Conservation (phyloP, 2,888 invertebrate species). For the Luperina nickerlii region DNA sequence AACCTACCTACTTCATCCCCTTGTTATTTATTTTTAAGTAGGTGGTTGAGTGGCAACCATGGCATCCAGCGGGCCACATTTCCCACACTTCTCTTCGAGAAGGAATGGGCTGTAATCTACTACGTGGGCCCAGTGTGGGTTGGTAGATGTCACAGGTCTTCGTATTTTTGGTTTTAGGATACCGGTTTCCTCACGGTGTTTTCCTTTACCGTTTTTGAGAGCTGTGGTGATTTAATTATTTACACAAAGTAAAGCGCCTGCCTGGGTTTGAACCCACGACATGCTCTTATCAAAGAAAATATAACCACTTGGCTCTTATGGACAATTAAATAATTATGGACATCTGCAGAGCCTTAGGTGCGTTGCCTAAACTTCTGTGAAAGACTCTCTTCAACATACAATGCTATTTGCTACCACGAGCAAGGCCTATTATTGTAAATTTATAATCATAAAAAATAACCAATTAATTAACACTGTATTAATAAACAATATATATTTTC, state of each 20-base stretch:
- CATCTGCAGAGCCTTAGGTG: too few relatives aligned
- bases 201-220: background rate
- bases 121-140: background rate
- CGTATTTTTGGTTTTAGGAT: background rate
- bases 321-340: background rate
- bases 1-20: background rate
- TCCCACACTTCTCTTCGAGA: background rate
- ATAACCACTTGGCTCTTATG: background rate
- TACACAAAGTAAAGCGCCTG: background rate
- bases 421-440: background rate
- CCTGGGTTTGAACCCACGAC: background rate
- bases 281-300: background rate
- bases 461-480: background rate
- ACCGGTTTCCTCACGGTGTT: background rate
- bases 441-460: background rate
- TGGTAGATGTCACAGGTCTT: background rate
- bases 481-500: slow-evolving; percentile 8
- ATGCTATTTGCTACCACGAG: background rate
- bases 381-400: too few relatives aligned
- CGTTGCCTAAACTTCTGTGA: background rate
- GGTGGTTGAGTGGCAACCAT: background rate
- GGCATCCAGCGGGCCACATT: background rate
- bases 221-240: background rate
- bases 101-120: background rate
- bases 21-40: background rate